Evolutionary conservation across 2,888 invertebrate species (phyloP).

Genomic region (Odontocerum albicorne): DNA sequence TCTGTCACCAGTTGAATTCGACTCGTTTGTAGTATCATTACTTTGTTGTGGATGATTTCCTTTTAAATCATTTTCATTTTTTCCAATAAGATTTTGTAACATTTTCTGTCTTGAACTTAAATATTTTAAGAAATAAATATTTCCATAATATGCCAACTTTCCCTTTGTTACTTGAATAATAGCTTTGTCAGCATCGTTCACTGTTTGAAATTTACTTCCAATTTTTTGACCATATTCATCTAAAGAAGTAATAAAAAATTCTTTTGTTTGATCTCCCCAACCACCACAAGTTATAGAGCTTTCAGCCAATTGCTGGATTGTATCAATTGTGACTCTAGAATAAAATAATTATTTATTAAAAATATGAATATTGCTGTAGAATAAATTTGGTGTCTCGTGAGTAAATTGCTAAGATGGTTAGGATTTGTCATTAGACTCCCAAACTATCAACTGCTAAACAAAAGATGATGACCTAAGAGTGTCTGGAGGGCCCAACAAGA

Average conservation of each 20-base stretch:
- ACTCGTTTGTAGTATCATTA: constrained; percentile 39
- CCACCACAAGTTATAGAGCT: constrained; percentile 69
- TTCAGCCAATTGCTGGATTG: constrained; percentile 66
- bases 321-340: constrained; percentile 75
- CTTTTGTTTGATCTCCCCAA: constrained; percentile 70
- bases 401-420: no score
- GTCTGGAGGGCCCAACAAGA: no score
- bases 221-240: constrained; percentile 69
- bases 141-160: constrained; percentile 78
- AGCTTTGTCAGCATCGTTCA: constrained; percentile 63
- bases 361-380: no score
- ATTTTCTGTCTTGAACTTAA: constrained; percentile 58
- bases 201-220: constrained; percentile 65
- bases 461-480: no score
- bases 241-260: constrained; percentile 69
- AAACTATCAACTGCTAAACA: no score
- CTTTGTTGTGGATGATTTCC: constrained; percentile 1
- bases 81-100: constrained; percentile 38
- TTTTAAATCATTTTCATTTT: constrained; percentile 40
- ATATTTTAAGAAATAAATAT: constrained; percentile 68
- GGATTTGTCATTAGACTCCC: no score
- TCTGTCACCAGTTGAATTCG: constrained; percentile 44
- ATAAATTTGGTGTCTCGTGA: no score
- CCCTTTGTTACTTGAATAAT: constrained; percentile 70
- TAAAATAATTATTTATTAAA: background rate